These are phyloP conservation scores for Anomalospiza imberbis DNA, from an alignment of 2,797 vertebrate genomes.

Conservation along the genomic window DNA sequence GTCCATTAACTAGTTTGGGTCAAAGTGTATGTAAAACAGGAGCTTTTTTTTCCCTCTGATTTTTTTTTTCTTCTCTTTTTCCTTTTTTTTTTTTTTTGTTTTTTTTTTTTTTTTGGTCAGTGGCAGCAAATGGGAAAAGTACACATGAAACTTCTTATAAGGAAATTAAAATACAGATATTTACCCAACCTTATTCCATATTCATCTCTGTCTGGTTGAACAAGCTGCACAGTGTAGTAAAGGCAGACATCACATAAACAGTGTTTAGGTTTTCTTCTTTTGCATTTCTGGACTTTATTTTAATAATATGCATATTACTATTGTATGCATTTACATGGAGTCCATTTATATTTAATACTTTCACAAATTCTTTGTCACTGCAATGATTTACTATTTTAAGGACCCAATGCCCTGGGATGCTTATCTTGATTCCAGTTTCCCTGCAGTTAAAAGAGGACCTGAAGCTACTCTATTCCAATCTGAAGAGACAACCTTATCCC, in stretches of 20 bases:
- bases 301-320: not conserved
- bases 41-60: not conserved
- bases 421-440: not conserved
- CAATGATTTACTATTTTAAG: not conserved
- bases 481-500: not conserved
- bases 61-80: too few relatives aligned
- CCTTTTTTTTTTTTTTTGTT: too few relatives aligned
- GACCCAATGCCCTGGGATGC: not conserved
- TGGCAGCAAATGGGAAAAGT: not conserved
- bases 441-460: not conserved
- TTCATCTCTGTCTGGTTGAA: not conserved
- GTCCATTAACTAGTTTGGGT: not conserved
- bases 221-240: not conserved
- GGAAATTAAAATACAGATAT: not conserved
- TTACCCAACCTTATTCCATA: not conserved
- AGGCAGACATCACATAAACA: not conserved
- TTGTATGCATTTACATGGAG: not conserved
- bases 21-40: rapidly evolving
- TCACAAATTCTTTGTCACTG: not conserved
- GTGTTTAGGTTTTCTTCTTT: not conserved
- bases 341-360: not conserved
- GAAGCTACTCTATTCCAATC: not conserved
- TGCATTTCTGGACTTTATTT: not conserved
- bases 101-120: not conserved
- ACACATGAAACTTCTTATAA: not conserved